Evolutionary conservation across 2,113 vertebrate genomes (phyloP).

Genomic region (Herpailurus yagouaroundi): DNA sequence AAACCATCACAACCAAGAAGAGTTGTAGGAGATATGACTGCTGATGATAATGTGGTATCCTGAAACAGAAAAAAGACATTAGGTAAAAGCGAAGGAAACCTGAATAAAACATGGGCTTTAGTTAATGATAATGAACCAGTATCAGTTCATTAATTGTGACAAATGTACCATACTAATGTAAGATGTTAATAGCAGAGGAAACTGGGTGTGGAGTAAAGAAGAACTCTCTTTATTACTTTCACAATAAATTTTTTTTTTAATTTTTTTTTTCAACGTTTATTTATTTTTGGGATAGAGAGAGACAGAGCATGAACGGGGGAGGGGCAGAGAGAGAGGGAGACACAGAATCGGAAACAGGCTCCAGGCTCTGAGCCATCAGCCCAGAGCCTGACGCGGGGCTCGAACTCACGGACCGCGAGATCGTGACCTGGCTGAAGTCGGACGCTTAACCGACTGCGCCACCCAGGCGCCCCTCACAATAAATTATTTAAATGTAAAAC

Average conservation of each 20-base stretch:
- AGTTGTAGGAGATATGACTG: background rate
- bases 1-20: background rate
- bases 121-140: background rate
- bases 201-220: background rate
- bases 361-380: too few species aligned
- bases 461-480: too few species aligned
- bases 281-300: too few species aligned
- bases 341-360: too few species aligned
- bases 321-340: too few species aligned
- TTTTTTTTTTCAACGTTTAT: too few species aligned
- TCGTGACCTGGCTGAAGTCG: too few species aligned
- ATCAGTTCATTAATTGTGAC: background rate
- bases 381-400: too few species aligned
- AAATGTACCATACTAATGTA: background rate
- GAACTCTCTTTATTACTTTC: background rate
- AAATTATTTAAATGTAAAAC: background rate
- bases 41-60: background rate
- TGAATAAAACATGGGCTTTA: constrained; percentile 28
- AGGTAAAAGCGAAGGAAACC: background rate
- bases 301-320: too few species aligned
- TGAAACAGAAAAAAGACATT: background rate
- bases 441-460: too few species aligned
- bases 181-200: background rate
- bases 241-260: too few species aligned
- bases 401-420: too few species aligned